A percentile compares a stretch with the other conserved stretches of the same genome.
Evolutionary conservation across 2,888 invertebrate genomes (phyloP).

Genomic region (Lepas anatifera): DNA sequence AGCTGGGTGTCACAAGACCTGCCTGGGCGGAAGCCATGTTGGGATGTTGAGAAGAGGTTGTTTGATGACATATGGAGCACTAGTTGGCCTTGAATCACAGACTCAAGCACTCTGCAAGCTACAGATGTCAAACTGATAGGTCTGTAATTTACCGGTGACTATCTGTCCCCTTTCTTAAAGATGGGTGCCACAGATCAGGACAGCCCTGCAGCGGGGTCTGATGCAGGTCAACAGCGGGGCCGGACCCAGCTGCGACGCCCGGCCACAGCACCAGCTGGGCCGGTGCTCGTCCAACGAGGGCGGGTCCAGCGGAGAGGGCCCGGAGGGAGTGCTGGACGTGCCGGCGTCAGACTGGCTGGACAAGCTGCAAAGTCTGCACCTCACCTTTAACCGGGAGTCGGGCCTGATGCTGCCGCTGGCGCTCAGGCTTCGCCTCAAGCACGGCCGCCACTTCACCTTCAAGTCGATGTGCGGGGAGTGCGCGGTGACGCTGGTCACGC

Average conservation of each 20-base stretch:
- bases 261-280: conserved; percentile 15
- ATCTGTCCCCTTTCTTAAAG: too few relatives aligned
- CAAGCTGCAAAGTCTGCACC: conserved; percentile 42
- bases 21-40: too few relatives aligned
- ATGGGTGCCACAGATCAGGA: conserved; percentile 2
- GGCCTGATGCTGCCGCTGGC: conserved; percentile 66
- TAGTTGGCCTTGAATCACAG: too few relatives aligned
- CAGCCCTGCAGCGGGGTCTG: background rate
- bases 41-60: too few relatives aligned
- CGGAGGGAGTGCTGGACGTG: conserved; percentile 33
- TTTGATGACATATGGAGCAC: too few relatives aligned
- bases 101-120: too few relatives aligned
- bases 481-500: conserved; percentile 73
- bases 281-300: background rate
- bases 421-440: conserved; percentile 62
- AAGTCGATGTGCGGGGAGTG: conserved; percentile 60
- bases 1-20: too few relatives aligned
- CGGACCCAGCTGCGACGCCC: conserved; percentile 9
- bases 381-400: conserved; percentile 67
- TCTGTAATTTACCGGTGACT: too few relatives aligned
- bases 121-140: too few relatives aligned
- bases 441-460: conserved; percentile 87
- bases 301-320: conserved; percentile 22
- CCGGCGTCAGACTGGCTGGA: conserved; percentile 28
- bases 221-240: conserved; percentile 3